A percentile compares a stretch with the other conserved stretches of the same genome.
These are phyloP conservation scores for Machimus atricapillus DNA, from an alignment of 2,888 invertebrate species.

Conservation along the genomic window DNA sequence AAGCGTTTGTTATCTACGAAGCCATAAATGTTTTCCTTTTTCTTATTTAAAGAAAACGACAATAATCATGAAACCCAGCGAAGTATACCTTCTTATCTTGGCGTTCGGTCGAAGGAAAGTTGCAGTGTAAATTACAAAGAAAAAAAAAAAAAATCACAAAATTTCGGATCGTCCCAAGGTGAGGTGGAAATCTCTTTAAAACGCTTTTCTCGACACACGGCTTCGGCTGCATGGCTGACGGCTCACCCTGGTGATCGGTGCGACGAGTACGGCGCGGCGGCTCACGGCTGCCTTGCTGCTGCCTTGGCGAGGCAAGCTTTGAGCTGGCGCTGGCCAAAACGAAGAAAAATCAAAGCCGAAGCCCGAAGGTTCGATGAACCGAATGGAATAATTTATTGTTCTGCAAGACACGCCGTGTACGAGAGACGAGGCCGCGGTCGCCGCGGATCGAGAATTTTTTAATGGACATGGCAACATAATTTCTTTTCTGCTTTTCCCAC, in stretches of 20 bases:
- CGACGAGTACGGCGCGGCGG: background rate
- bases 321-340: background rate
- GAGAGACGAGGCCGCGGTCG: constrained; percentile 11
- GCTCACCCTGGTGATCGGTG: background rate
- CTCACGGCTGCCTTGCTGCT: background rate
- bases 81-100: background rate
- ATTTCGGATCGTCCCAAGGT: background rate
- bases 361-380: constrained; percentile 25
- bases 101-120: constrained; percentile 8
- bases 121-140: constrained; percentile 4
- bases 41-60: constrained; percentile 1
- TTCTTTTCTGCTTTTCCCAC: background rate
- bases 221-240: background rate
- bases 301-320: constrained; percentile 16
- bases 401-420: constrained; percentile 17
- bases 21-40: constrained; percentile 5
- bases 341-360: constrained; percentile 26
- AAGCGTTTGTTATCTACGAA: constrained; percentile 16
- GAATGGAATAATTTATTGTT: constrained; percentile 35
- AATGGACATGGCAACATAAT: constrained; percentile 27
- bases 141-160: background rate
- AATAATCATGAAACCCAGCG: background rate
- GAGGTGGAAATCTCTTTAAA: constrained; percentile 28
- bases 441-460: background rate
- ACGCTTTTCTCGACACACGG: background rate